These are phyloP conservation scores for Tetragonisca angustula DNA, from an alignment of 2,888 invertebrate genomes.

Conservation along the genomic window DNA sequence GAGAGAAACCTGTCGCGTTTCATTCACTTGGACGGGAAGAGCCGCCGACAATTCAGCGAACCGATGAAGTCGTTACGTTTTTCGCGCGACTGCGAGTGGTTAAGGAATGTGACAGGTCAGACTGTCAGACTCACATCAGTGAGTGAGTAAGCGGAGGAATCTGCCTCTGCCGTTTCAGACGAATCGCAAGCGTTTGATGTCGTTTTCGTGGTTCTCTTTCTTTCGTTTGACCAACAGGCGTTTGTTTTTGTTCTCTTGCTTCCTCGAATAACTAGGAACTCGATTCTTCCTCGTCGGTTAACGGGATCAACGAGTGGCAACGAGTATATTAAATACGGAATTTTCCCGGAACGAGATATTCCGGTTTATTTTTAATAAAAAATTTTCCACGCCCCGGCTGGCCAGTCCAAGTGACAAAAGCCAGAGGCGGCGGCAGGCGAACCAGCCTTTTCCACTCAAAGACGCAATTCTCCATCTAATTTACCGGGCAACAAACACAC, in stretches of 20 bases:
- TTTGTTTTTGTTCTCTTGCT: background rate
- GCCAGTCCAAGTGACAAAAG: background rate
- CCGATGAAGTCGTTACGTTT: slow-evolving; percentile 3
- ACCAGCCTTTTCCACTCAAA: background rate
- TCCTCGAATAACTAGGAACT: background rate
- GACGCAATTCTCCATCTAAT: slow-evolving; percentile 10
- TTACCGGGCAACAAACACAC: background rate
- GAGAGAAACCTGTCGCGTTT: slow-evolving; percentile 3
- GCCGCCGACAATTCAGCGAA: background rate
- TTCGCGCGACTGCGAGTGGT: background rate
- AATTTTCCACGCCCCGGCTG: background rate
- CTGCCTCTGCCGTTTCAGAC: background rate
- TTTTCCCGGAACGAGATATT: background rate
- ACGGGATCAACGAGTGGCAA: too few species aligned
- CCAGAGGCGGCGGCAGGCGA: background rate
- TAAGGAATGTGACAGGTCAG: slow-evolving; percentile 2
- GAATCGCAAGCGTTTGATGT: background rate
- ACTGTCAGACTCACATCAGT: background rate
- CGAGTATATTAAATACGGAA: too few species aligned
- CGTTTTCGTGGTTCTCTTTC: background rate
- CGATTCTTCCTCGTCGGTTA: too few species aligned
- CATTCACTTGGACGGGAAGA: background rate
- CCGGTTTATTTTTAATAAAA: background rate
- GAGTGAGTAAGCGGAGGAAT: background rate
- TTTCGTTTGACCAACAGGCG: background rate